A percentile compares a stretch with the other conserved stretches of the same genome.
Conservation (phyloP, 2,888 invertebrate species). For the Pheosia gnoma region DNA sequence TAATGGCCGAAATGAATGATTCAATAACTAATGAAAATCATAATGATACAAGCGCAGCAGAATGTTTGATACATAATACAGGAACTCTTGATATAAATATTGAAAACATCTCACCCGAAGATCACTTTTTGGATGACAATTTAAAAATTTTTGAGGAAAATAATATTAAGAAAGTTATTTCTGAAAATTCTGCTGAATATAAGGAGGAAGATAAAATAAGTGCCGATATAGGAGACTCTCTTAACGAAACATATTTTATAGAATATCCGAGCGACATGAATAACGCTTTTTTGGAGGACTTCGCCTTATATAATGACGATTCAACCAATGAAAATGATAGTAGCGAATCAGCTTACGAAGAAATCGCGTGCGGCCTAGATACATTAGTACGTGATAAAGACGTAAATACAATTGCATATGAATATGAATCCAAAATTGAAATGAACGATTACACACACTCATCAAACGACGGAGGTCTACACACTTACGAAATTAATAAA, state of each 20-base stretch:
- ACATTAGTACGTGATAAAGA: too few species aligned
- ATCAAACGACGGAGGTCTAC: not conserved
- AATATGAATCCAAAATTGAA: not conserved
- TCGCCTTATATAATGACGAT: conserved; percentile 18
- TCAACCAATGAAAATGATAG: not conserved
- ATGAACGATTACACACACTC: not conserved
- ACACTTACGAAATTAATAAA: not conserved
- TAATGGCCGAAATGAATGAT: not conserved
- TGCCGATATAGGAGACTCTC: not conserved
- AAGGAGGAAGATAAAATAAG: not conserved
- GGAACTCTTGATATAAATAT: not conserved
- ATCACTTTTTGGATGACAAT: not conserved
- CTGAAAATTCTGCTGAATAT: not conserved
- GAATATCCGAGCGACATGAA: conserved; percentile 58
- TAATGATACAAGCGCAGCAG: not conserved
- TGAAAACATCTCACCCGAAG: not conserved
- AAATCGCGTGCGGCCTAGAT: not conserved
- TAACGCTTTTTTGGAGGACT: conserved; percentile 64
- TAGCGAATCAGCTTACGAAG: not conserved
- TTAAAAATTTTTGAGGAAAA: too few species aligned
- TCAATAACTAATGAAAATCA: not conserved
- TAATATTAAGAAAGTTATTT: not conserved
- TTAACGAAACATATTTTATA: conserved; percentile 43
- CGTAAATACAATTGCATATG: too few species aligned
- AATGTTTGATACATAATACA: too few species aligned